These are phyloP conservation scores for Hoplodrina blanda DNA, from an alignment of 2,888 invertebrate genomes.

Conservation along the genomic window DNA sequence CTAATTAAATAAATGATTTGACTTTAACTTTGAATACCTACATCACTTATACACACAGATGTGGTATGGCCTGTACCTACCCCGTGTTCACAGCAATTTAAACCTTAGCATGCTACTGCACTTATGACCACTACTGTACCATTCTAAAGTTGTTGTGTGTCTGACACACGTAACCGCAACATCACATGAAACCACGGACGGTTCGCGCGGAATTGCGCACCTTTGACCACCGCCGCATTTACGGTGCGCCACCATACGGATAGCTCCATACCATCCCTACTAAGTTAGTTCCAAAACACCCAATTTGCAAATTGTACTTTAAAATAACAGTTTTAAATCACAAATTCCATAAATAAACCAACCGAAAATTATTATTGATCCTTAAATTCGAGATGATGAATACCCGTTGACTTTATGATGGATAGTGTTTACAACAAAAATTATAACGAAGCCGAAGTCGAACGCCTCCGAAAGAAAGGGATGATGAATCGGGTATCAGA, in stretches of 20 bases:
- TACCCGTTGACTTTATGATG: constrained; percentile 53
- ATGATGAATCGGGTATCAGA: constrained; percentile 84
- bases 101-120: no score
- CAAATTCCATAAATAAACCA: background rate
- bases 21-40: no score
- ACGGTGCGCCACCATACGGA: background rate
- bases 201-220: background rate
- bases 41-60: no score
- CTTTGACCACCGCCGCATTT: background rate
- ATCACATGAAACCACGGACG: background rate
- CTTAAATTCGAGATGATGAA: constrained; percentile 42
- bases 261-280: no score
- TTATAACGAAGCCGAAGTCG: constrained; percentile 45
- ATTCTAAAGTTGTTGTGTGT: background rate
- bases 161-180: background rate
- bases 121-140: no score
- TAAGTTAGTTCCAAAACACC: no score
- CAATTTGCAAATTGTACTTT: background rate
- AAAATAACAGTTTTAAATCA: background rate
- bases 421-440: constrained; percentile 60
- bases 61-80: no score
- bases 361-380: constrained; percentile 24
- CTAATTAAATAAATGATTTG: no score
- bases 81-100: no score
- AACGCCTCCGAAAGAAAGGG: constrained; percentile 60